Percentiles rank a stretch among this genome's conserved stretches.
Evolutionary conservation across 1,140 invertebrate genomes (phyloP).

Genomic region (Drosophila pallidifrons): DNA sequence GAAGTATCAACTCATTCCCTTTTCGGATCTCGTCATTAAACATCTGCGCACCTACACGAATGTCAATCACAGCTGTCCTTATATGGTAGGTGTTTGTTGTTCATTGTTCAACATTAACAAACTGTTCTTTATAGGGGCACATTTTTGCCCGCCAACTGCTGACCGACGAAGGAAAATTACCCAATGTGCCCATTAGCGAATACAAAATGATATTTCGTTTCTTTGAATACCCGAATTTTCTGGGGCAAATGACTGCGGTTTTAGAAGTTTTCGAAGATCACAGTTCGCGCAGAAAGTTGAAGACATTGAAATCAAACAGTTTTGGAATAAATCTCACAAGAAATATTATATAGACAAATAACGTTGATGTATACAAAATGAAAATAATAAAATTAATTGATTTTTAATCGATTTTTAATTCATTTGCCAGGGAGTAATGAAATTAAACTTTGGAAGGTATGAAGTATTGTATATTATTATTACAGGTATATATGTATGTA

Average conservation of each 20-base stretch:
- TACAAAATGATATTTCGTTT: slow-evolving; percentile 7
- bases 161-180: neutral
- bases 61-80: slow-evolving; percentile 24
- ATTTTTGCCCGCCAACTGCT: slow-evolving; percentile 12
- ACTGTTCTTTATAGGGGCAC: neutral
- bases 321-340: neutral
- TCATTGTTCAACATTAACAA: neutral
- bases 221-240: slow-evolving; percentile 1
- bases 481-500: too few relatives aligned
- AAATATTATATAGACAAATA: too few relatives aligned
- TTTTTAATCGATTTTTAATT: too few relatives aligned
- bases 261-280: slow-evolving; percentile 2
- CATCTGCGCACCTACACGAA: slow-evolving; percentile 14
- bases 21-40: neutral
- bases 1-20: neutral
- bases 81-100: neutral
- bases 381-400: too few relatives aligned
- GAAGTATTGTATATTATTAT: too few relatives aligned
- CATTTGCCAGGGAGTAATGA: too few relatives aligned
- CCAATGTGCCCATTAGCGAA: neutral
- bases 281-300: neutral
- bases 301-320: neutral
- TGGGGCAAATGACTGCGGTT: neutral
- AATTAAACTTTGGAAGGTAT: too few relatives aligned
- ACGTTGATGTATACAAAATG: too few relatives aligned